Evolutionary conservation across 64 coral and sea anemone species (phyloP), one percentile per base, ranked within the genome.

Genomic region (Porites lutea): DNA sequence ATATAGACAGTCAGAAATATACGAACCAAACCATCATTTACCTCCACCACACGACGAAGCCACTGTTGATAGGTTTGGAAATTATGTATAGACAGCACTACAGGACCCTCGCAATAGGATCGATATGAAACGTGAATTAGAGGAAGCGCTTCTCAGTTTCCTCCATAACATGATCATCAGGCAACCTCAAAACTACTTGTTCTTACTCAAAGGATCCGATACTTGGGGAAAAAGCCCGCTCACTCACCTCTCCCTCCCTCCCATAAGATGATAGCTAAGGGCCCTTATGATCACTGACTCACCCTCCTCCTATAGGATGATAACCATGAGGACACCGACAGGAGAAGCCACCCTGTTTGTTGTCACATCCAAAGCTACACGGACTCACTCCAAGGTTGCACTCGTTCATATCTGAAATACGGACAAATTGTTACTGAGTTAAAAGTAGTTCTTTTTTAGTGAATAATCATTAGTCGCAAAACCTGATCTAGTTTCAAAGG

Each of bases 341-440:
- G 60, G 75, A 82, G 77, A 94, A 97, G 16, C 95, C 95, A 2
- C 95, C 95, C 11, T 8, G 91, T 48, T 97, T 94, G 76, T 97
- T 97, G 48, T 79, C 85, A 13, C 95, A 97, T 49, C 95, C 95
- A 80, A 91, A 97, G 11, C 87, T 87, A 79, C 95, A 97, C 5
- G 92, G 89, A 48, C 84, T 97, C 66, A 93, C 48, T 15, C 95
- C 95, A 16, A 89, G 90, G 1, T 67, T 63, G 57, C 95, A 97
- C 78, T 97, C 95, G 85, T 97, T 94, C 65, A 97, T 70, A 80
- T 97, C 95, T 97, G 50, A 90, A 86, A 63, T 0, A 52, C 78
- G 72, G 7, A 44, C 4, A 13, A 47, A 37, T 15, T 21, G 65
- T 10, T 43, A 20, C 3, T 6, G n/a, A 37, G 0, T 37, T 37